Conservation (phyloP, 35 echinoderm and acorn worm species). For the Ptychodera flava region DNA sequence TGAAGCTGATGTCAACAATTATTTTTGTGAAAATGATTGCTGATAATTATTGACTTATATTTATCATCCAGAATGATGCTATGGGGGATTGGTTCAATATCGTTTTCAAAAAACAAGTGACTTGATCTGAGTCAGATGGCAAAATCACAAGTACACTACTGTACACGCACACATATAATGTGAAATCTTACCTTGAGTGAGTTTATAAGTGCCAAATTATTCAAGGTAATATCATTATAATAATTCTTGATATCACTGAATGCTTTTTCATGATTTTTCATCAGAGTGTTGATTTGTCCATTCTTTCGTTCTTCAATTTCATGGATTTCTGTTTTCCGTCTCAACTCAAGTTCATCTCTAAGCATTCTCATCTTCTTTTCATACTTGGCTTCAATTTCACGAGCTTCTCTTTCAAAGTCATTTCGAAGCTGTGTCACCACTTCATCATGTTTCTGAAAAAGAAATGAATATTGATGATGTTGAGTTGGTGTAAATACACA, state of each 20-base stretch:
- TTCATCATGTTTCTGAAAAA: conserved; percentile 84
- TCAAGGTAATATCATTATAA: conserved; percentile 98
- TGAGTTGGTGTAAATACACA: too few species aligned
- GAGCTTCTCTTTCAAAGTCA: conserved; percentile 96
- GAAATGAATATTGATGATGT: too few species aligned
- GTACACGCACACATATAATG: too few species aligned
- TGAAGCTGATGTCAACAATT: too few species aligned
- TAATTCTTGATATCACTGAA: conserved; percentile 99
- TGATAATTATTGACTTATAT: too few species aligned
- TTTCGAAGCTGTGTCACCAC: conserved; percentile 60
- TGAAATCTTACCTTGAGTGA: conserved; percentile 93
- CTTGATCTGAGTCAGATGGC: background rate
- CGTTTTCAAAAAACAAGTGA: background rate
- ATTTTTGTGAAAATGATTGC: too few species aligned
- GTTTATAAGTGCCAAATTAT: conserved; percentile 97
- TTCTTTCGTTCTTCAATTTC: conserved; percentile 99
- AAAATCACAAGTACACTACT: too few species aligned
- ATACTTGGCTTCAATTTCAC: conserved; percentile 98
- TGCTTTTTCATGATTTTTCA: conserved; percentile 98
- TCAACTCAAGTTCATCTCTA: conserved; percentile 85
- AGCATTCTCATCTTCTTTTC: conserved; percentile 92
- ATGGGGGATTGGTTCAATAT: background rate
- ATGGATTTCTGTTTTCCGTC: conserved; percentile 95
- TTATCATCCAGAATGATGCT: background rate
- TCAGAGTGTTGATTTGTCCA: conserved; percentile 96